Percentiles rank a stretch among this genome's conserved stretches.
Conservation (phyloP, 1,140 invertebrate genomes). For the Drosophila ogumai region DNA sequence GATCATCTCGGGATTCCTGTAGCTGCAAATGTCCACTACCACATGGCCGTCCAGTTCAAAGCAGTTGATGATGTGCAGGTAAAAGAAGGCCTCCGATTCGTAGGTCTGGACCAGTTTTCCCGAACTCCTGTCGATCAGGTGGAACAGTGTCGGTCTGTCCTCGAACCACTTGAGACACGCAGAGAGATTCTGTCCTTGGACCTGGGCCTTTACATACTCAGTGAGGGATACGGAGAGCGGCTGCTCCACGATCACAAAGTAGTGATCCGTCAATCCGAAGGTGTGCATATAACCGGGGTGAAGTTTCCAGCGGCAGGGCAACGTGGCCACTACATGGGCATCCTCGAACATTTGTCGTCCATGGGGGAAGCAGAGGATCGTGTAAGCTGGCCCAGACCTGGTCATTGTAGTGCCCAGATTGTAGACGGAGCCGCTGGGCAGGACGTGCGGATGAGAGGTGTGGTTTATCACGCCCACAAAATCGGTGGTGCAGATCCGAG, state of each 20-base stretch:
- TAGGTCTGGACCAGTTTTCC: conserved; percentile 88
- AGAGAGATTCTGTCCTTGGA: conserved; percentile 88
- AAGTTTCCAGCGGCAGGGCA: conserved; percentile 90
- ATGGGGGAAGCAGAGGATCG: conserved; percentile 89
- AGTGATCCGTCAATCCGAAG: conserved; percentile 94
- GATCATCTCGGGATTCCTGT: conserved; percentile 92
- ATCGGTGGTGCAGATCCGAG: conserved; percentile 89
- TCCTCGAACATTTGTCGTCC: conserved; percentile 89
- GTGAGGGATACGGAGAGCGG: conserved; percentile 90
- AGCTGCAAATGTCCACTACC: conserved; percentile 93
- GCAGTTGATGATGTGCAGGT: conserved; percentile 95
- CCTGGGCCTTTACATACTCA: conserved; percentile 86
- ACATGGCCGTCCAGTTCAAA: conserved; percentile 91
- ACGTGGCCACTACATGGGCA: conserved; percentile 88
- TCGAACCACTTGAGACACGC: conserved; percentile 90
- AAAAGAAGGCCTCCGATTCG: conserved; percentile 91
- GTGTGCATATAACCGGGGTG: conserved; percentile 95
- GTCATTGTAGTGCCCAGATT: conserved; percentile 92
- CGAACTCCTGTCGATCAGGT: conserved; percentile 88
- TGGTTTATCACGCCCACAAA: conserved; percentile 92
- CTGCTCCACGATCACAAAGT: conserved; percentile 93
- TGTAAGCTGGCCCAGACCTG: conserved; percentile 88
- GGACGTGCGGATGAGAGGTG: conserved; percentile 94
- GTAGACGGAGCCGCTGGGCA: conserved; percentile 89
- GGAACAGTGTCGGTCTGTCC: conserved; percentile 91